Evolutionary conservation across 1,140 invertebrate species (phyloP), one percentile per base, ranked within the genome.

Genomic region (Drosophila baimaii): DNA sequence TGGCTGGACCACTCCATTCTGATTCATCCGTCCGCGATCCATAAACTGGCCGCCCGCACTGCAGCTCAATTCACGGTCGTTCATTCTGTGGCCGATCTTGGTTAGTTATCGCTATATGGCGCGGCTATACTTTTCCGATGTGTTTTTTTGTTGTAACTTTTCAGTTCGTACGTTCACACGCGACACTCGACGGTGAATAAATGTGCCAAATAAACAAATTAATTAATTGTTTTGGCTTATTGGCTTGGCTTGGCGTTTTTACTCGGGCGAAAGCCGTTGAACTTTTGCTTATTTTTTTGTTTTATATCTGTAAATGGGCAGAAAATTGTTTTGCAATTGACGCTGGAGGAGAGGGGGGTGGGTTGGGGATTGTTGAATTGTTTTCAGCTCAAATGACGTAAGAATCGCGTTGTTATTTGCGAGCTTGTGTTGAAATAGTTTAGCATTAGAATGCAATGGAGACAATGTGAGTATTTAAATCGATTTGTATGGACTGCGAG

Each of bases 1-100:
- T 47, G 96, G 96, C 92, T 97, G 96, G 46, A 97, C 95, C 69
- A 97, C 95, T 58, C 95, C 95, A 93, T 97, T 97, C 92, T 96
- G 95, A 49, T 92, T 92, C 83, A 90, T 91, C 10, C 90, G 84
- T 49, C 89, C 90, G 55, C 90, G 88, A 80, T 92, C 91, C 90
- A 91, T 91, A 88, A 90, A 90, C 76, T 91, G 90, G 25, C 90
- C 90, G 59, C 74, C 81, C 39, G 90, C 64, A 79, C 84, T 90
- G 74, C 80, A 90, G 75, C 85, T 72, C 57, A 82, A 75, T 79
- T 91, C 86, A 76, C 90, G 90, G 79, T 91, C 88, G 77, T 90
- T 90, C 90, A 91, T 91, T 66, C 74, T 86, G 63, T 73, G 41
- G 37, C 62, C 64, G 56, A 78, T 81, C 57, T 62, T 23, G 43